Evolutionary conservation across 2,113 vertebrate genomes (phyloP).

Genomic region (Grammomys surdaster): DNA sequence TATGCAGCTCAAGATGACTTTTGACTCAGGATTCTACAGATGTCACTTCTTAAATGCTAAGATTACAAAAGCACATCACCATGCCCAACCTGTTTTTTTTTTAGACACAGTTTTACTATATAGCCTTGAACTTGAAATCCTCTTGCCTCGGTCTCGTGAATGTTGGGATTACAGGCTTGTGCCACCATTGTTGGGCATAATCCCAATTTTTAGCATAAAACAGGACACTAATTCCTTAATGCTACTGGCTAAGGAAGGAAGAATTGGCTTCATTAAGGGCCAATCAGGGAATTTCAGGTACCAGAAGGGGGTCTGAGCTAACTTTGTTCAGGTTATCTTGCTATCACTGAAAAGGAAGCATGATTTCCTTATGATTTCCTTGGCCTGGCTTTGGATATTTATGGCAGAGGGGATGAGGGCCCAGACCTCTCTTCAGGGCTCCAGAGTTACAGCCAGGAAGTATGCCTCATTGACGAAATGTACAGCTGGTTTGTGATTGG

Average conservation of each 20-base stretch:
- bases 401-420: not conserved
- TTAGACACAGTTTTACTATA: not conserved
- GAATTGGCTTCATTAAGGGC: not conserved
- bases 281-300: not conserved
- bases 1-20: not conserved
- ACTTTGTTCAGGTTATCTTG: not conserved
- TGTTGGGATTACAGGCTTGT: not conserved
- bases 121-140: not conserved
- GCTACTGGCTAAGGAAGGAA: not conserved
- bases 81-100: not conserved
- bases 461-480: not conserved
- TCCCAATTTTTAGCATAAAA: constrained; percentile 15
- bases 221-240: not conserved
- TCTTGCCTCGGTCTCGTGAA: not conserved
- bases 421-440: not conserved
- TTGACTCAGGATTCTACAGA: not conserved
- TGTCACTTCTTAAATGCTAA: not conserved
- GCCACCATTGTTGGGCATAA: not conserved
- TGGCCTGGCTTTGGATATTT: constrained; percentile 87
- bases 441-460: not conserved
- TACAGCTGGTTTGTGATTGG: not conserved
- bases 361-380: not conserved
- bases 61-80: not conserved
- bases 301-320: not conserved
- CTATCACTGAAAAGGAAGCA: not conserved